These are phyloP conservation scores for Carollia perspicillata DNA, from an alignment of 2,113 vertebrate species.

Conservation along the genomic window DNA sequence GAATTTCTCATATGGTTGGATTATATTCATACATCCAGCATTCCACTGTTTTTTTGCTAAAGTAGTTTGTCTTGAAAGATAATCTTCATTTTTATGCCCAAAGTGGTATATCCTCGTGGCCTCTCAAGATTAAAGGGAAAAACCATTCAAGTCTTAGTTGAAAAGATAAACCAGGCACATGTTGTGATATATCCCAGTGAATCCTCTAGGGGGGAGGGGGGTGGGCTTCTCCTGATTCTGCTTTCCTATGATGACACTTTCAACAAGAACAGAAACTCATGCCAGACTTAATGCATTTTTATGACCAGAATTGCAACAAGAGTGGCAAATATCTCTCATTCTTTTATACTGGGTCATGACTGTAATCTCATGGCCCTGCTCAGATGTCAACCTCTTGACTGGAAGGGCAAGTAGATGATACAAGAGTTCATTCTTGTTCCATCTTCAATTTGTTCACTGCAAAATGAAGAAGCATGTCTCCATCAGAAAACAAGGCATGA, in stretches of 20 bases:
- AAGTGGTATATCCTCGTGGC: background rate
- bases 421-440: conserved; percentile 67
- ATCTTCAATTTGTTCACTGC: conserved; percentile 68
- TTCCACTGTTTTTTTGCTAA: background rate
- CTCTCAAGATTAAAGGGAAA: background rate
- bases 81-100: conserved; percentile 23
- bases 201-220: conserved; percentile 40
- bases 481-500: conserved; percentile 23
- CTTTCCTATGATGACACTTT: conserved; percentile 46
- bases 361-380: conserved; percentile 70
- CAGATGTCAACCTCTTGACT: conserved; percentile 68
- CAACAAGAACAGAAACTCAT: conserved; percentile 66
- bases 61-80: conserved; percentile 6
- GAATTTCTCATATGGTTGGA: background rate
- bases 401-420: conserved; percentile 64
- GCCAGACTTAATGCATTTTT: conserved; percentile 76
- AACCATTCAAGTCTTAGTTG: background rate
- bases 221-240: background rate
- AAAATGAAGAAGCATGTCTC: conserved; percentile 47
- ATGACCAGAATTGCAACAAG: conserved; percentile 70
- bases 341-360: conserved; percentile 68
- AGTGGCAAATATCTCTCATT: conserved; percentile 69
- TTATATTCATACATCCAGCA: background rate
- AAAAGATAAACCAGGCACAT: background rate
- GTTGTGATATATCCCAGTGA: background rate